These are phyloP conservation scores for Pardosa pseudoannulata DNA, from an alignment of 2,888 invertebrate species.

Conservation along the genomic window DNA sequence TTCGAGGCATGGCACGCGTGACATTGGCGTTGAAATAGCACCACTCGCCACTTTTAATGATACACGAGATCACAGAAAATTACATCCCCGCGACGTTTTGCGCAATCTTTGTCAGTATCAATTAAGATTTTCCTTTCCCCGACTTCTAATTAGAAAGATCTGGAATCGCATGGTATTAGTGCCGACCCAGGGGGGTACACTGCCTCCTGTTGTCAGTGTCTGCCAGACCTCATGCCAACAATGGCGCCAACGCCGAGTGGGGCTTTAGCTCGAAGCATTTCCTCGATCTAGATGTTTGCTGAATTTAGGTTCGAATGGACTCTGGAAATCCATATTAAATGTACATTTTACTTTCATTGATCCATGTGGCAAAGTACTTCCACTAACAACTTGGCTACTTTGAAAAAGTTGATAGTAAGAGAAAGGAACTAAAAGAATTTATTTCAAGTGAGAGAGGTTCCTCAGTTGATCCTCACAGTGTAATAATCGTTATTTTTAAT, in stretches of 20 bases:
- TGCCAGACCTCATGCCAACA: background rate
- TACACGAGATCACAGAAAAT: background rate
- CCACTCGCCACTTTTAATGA: background rate
- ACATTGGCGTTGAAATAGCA: background rate
- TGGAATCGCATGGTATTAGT: background rate
- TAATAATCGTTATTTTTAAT: too few relatives aligned
- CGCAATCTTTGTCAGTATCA: constrained; percentile 8
- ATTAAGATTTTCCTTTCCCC: constrained; percentile 7
- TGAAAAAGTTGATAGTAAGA: too few relatives aligned
- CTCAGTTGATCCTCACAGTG: too few relatives aligned
- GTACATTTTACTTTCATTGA: too few relatives aligned
- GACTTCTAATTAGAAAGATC: constrained; percentile 39
- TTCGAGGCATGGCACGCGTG: background rate
- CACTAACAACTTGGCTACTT: too few relatives aligned
- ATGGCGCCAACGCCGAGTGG: background rate
- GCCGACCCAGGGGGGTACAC: background rate
- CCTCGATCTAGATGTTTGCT: too few relatives aligned
- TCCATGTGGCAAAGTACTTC: too few relatives aligned
- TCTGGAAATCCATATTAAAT: too few relatives aligned
- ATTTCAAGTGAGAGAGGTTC: too few relatives aligned
- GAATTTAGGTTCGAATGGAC: too few relatives aligned
- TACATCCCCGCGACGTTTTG: background rate
- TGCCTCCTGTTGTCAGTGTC: background rate
- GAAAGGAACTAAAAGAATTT: too few relatives aligned
- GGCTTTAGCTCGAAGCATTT: background rate